Conservation (phyloP, 2,113 vertebrate species). For the Burhinus bistriatus region DNA sequence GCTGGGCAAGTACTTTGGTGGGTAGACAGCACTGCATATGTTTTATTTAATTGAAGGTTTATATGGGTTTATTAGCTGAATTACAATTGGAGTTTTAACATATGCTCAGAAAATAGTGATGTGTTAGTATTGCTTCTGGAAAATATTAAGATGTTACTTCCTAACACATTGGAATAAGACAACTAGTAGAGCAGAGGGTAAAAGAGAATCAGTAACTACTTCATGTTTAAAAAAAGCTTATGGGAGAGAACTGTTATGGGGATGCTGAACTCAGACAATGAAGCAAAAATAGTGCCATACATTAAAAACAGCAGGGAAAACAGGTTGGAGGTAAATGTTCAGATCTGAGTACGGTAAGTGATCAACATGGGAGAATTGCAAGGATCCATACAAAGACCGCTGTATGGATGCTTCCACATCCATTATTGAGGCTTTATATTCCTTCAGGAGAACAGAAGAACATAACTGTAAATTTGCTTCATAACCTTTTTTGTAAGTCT, state of each 20-base stretch:
- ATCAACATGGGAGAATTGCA: not conserved
- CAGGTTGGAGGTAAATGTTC: not conserved
- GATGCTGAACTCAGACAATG: not conserved
- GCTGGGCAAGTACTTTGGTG: not conserved
- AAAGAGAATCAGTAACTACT: not conserved
- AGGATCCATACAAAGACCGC: not conserved
- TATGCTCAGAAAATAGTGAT: not conserved
- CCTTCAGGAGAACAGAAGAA: not conserved
- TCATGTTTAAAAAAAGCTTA: not conserved
- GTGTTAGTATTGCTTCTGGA: not conserved
- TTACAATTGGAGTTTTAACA: slow-evolving; percentile 7
- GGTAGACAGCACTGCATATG: not conserved
- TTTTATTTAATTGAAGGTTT: slow-evolving; percentile 6
- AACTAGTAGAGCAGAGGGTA: not conserved
- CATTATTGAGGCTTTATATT: not conserved
- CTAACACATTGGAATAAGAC: not conserved
- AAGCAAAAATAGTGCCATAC: not conserved
- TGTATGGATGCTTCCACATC: not conserved
- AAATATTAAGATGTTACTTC: not conserved
- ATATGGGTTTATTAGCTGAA: not conserved
- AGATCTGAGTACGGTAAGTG: not conserved
- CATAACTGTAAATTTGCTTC: not conserved
- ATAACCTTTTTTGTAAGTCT: not conserved
- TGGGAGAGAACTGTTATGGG: not conserved
- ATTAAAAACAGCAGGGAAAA: not conserved